Base-by-base conservation (phyloP, 1,140 invertebrate species). In the Drosophila watanabei region DNA sequence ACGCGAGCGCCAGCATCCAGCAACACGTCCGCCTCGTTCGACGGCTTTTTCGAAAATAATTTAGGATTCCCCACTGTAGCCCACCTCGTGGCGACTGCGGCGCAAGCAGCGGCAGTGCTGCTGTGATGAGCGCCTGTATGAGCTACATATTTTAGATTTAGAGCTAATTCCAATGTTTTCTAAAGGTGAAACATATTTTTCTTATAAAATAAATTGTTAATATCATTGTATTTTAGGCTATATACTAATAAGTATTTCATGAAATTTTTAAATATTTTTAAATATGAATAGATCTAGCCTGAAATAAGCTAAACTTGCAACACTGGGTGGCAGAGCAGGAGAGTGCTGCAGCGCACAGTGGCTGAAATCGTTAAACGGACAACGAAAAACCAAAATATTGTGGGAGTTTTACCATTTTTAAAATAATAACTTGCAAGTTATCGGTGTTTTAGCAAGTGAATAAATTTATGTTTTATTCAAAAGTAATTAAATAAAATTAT, bases 11-110 rank as follows among this genome's bases (percentile, higher is more conserved):
- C 63, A 77, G 73, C 73, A 54, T 57, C 59, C 48, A 73, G 49
- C 66, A 71, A 51, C 60, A 82, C 83, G 51, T 68, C 84, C 81
- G 78, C 37, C 37, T 61, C 65, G 64, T 39, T 72, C 73, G 71
- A 35, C 46, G 70, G 24, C 32, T 11, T 54, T 35, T 68, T 63
- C 18, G 13, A 16, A 18, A 63, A 65, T 65, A 63, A 65, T 11
- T 45, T 63, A 2, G 10, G 16, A 30, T 60, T 65, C 2, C 33
- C 37, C 62, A 62, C 28, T 61, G 56, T 65, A 11, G 62, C 6
- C 7, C 20, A 28, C 28, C 37, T 63, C 28, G 61, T 18, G 7
- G 33, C 56, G 62, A 39, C 62, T 16, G 46, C 18, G 59, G 2
- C 46, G 46, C 20, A n/a, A 46, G 20, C 20, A 57, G 20, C 24